phyloP scores from a whole-genome alignment of 2,888 invertebrate genomes.

The Tachina lurida region DNA sequence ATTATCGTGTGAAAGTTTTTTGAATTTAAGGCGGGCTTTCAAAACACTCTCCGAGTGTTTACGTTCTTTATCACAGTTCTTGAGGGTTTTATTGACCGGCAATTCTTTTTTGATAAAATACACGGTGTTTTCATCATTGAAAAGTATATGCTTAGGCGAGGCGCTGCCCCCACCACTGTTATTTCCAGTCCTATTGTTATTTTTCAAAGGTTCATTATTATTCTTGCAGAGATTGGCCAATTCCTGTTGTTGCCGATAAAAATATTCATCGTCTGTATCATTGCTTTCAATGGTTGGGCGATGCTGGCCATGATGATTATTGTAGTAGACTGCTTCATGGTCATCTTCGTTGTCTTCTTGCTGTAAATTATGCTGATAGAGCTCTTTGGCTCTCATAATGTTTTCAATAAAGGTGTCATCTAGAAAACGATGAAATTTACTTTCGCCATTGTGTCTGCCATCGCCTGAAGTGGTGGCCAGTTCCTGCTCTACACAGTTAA shows the following conservation, averaged over 20 bases:
- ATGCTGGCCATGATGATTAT: neutral
- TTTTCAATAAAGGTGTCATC: constrained; percentile 77
- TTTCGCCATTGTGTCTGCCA: constrained; percentile 41
- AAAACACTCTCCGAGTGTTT: constrained; percentile 56
- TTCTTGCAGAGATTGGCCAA: constrained; percentile 56
- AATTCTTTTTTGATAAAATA: constrained; percentile 82
- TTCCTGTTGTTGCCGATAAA: constrained; percentile 65
- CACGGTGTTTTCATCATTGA: constrained; percentile 82
- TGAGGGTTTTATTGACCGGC: constrained; percentile 76
- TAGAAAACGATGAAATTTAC: constrained; percentile 74
- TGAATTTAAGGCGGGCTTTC: constrained; percentile 65
- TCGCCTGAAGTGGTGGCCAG: constrained; percentile 67
- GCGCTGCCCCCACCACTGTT: constrained; percentile 15
- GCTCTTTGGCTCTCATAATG: constrained; percentile 74
- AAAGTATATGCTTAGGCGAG: constrained; percentile 80
- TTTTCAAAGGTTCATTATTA: constrained; percentile 49
- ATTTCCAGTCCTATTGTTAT: neutral
- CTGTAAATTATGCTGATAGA: constrained; percentile 66
- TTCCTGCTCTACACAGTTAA: constrained; percentile 79
- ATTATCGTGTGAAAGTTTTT: constrained; percentile 61
- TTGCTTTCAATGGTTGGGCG: constrained; percentile 9
- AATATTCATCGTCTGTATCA: constrained; percentile 66
- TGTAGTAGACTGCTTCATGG: constrained; percentile 19
- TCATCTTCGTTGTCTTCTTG: constrained; percentile 46
- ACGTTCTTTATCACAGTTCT: constrained; percentile 70